Base-by-base conservation (phyloP, 2,888 invertebrate species). In the Plagiodera versicolora region DNA sequence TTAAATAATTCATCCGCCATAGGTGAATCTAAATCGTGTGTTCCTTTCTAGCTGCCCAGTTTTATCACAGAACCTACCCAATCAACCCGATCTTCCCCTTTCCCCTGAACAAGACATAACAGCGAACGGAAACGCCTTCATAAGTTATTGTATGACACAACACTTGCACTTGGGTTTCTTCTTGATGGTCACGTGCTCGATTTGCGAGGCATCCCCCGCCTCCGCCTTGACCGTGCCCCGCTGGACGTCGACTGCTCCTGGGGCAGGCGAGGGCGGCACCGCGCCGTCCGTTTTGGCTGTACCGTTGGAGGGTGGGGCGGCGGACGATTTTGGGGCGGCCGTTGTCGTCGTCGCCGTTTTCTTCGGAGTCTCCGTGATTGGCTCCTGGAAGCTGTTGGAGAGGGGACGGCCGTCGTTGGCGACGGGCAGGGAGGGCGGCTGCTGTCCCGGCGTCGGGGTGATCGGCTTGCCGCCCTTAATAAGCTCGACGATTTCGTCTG, bases 111-210 rank as follows among this genome's bases (percentile, higher is more conserved):
- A 67, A 67, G 61, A 63, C 63, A 61, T 64, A 69, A 67, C 66
- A 72, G 6, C 24, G 24, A 6, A 6, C 74, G 74, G 70, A 73
- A 54, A 64, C 65, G 59, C 64, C 67, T 48, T 46, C 46, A 32
- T 47, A 35, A 69, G 66, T 87, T 92, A 94, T 88, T 94, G 94
- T 80, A 94, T 86, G 80, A 92, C 92, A 86, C 95, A 95, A 86
- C 95, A 95, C 81, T 92, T 91, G 88, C 94, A 94, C 85, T 94
- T 94, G 82, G 92, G 92, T 84, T 94, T 95, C 86, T 95, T 95
- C 86, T 95, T 94, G 79, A 95, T 88, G 79, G 92, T 91, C 77
- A 95, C 92, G 81, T 92, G 94, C 81, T 95, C 95, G 69, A 94
- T 91, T 81, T 93, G 92, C 75, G 84, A 84, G 66, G 85, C 85